phyloP scores from a whole-genome alignment of 2,888 invertebrate species.

The Orchestes rusci region DNA sequence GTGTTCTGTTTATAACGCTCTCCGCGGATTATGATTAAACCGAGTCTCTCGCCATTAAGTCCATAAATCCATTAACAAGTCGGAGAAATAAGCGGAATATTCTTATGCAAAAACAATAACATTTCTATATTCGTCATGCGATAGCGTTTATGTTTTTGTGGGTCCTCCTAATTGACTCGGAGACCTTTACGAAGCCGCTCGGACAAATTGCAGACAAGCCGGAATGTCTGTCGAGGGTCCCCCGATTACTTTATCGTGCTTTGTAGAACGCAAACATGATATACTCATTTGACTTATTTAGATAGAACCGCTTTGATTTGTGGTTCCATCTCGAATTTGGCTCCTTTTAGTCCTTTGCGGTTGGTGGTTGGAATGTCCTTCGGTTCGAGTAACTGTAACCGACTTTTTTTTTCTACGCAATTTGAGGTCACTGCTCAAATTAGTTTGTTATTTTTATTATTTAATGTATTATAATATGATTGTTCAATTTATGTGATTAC shows the following conservation, averaged over 20 bases:
- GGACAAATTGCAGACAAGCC: constrained; percentile 35
- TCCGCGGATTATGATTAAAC: too few relatives aligned
- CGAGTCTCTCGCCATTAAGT: too few relatives aligned
- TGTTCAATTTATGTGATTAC: too few relatives aligned
- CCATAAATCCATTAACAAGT: constrained; percentile 9
- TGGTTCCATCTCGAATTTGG: constrained; percentile 17
- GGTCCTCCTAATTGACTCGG: constrained; percentile 29
- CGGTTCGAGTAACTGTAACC: not conserved
- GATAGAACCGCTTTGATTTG: constrained; percentile 22
- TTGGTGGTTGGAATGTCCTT: not conserved
- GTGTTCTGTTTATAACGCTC: too few relatives aligned
- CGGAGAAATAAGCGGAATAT: constrained; percentile 10
- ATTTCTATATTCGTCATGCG: constrained; percentile 15
- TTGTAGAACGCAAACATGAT: constrained; percentile 30
- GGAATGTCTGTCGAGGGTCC: constrained; percentile 31
- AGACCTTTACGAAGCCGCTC: constrained; percentile 27
- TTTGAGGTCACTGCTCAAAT: too few relatives aligned
- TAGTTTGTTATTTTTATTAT: too few relatives aligned
- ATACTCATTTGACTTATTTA: constrained; percentile 30
- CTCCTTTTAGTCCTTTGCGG: constrained; percentile 7
- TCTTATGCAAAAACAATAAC: constrained; percentile 16
- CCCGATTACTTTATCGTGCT: constrained; percentile 30
- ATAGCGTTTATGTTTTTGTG: constrained; percentile 24
- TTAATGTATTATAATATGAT: too few relatives aligned
- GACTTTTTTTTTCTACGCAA: too few relatives aligned